A percentile compares a stretch with the other conserved stretches of the same genome.
These are phyloP conservation scores for Bolinopsis microptera DNA, from an alignment of 37 sponge, comb jelly and placozoan species.

Conservation along the genomic window DNA sequence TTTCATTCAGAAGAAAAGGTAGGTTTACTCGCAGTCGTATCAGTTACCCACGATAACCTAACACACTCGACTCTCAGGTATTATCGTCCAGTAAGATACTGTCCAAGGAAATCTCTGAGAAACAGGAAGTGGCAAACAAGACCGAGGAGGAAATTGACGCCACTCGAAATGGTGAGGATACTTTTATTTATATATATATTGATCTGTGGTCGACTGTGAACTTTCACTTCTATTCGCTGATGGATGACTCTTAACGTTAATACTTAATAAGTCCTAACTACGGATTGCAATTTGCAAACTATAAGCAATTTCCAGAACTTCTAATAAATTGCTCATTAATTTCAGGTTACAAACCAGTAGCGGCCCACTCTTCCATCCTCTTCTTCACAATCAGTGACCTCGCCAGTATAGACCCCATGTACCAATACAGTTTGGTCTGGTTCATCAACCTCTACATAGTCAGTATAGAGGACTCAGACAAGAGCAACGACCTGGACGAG, in stretches of 20 bases:
- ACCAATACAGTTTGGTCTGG: constrained; percentile 95
- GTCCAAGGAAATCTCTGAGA: constrained; percentile 91
- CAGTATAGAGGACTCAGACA: constrained; percentile 89
- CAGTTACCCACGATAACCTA: too few species aligned
- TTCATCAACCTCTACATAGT: constrained; percentile 91
- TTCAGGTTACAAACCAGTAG: constrained; percentile 85
- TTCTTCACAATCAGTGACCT: constrained; percentile 98
- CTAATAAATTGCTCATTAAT: too few species aligned
- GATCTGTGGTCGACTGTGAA: neutral
- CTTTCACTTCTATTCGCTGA: too few species aligned
- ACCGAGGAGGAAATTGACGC: constrained; percentile 97
- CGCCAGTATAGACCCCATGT: constrained; percentile 98
- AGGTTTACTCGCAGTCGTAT: too few species aligned
- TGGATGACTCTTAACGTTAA: too few species aligned
- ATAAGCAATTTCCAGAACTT: too few species aligned
- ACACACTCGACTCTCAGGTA: constrained; percentile 57
- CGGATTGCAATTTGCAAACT: too few species aligned
- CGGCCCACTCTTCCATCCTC: constrained; percentile 87
- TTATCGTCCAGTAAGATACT: constrained; percentile 92
- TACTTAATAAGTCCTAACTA: too few species aligned
- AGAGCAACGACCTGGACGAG: constrained; percentile 79
- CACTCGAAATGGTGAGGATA: constrained; percentile 80
- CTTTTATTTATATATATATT: neutral
- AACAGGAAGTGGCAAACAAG: constrained; percentile 82
- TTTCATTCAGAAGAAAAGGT: too few species aligned